These are phyloP conservation scores for Erebia aethiops DNA, from an alignment of 2,888 invertebrate genomes.

Conservation along the genomic window DNA sequence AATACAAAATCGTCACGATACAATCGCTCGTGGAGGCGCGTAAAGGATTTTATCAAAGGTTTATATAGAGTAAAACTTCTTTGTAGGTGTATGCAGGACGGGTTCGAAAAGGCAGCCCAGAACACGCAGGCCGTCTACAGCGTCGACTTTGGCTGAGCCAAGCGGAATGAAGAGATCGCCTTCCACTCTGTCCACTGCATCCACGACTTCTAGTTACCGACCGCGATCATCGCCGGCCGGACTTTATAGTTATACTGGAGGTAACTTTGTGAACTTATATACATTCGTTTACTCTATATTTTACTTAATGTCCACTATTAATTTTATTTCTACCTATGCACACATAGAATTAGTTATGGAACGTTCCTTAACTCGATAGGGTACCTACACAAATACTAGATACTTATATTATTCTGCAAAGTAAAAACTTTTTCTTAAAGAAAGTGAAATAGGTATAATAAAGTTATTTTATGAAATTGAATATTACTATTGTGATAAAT, in stretches of 20 bases:
- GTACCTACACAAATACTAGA: too few species aligned
- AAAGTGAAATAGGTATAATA: too few species aligned
- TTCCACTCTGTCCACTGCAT: slow-evolving; percentile 74
- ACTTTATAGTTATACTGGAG: slow-evolving; percentile 88
- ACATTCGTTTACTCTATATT: too few species aligned
- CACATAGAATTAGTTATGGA: too few species aligned
- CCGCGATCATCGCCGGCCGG: slow-evolving; percentile 91
- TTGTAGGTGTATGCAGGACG: slow-evolving; percentile 75
- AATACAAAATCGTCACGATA: background rate
- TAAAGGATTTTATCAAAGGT: background rate
- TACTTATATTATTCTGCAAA: too few species aligned
- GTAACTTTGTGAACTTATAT: slow-evolving; percentile 41
- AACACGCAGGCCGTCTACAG: slow-evolving; percentile 69
- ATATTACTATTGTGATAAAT: too few species aligned
- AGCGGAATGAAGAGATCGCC: slow-evolving; percentile 66
- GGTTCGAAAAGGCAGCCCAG: slow-evolving; percentile 78
- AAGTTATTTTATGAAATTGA: too few species aligned
- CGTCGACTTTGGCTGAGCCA: slow-evolving; percentile 57
- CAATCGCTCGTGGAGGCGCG: background rate
- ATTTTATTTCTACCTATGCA: too few species aligned
- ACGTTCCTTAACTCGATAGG: too few species aligned
- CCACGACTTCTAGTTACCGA: slow-evolving; percentile 79
- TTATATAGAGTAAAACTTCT: slow-evolving; percentile 1
- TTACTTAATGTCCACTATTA: too few species aligned
- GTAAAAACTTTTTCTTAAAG: too few species aligned